These are phyloP conservation scores for Euplagia quadripunctaria DNA, from an alignment of 2,888 invertebrate genomes.

Conservation along the genomic window DNA sequence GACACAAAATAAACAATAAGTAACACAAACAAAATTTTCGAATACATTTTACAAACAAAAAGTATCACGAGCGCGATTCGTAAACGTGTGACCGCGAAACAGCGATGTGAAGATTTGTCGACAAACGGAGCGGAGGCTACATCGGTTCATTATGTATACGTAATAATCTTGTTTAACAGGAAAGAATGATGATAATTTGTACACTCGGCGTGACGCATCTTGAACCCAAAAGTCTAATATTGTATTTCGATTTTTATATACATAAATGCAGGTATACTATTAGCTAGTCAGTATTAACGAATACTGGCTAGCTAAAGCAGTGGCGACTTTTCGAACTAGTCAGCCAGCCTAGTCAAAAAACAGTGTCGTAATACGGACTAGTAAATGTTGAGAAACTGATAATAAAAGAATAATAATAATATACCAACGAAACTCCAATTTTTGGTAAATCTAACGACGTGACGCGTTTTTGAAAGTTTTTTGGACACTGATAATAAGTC, in stretches of 20 bases:
- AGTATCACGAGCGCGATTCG: neutral
- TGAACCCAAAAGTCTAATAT: neutral
- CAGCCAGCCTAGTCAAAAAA: neutral
- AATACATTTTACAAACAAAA: neutral
- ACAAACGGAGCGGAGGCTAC: neutral
- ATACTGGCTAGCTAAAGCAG: too few relatives aligned
- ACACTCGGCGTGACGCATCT: neutral
- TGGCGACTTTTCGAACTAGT: neutral
- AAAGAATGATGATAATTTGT: neutral
- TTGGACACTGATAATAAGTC: too few relatives aligned
- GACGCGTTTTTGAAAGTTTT: too few relatives aligned
- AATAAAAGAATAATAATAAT: too few relatives aligned
- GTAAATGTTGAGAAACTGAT: too few relatives aligned
- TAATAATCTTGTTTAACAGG: neutral
- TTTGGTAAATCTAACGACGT: neutral
- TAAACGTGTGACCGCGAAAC: neutral
- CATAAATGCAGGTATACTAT: neutral
- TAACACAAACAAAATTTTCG: neutral
- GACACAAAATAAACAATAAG: conserved; percentile 1
- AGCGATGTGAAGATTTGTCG: neutral
- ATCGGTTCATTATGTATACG: too few relatives aligned
- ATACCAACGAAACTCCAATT: neutral
- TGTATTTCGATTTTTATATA: neutral
- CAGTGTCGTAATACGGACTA: too few relatives aligned
- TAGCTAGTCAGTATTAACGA: too few relatives aligned